Conservation (phyloP, 2,888 invertebrate genomes). For the Ornithoptera priamus region DNA sequence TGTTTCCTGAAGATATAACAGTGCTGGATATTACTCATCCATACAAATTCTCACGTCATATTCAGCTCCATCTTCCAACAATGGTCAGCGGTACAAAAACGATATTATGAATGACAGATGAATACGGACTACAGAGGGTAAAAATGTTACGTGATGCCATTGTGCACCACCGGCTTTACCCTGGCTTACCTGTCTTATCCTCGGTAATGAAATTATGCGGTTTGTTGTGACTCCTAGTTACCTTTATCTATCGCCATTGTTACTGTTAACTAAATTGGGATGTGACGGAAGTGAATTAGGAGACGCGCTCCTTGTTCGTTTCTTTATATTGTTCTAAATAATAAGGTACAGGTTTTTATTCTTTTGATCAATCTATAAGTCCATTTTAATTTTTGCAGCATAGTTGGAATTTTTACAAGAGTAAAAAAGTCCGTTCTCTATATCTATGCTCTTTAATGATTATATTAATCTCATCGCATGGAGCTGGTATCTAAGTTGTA, state of each 20-base stretch:
- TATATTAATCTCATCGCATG: too few species aligned
- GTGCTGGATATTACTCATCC: conserved; percentile 4
- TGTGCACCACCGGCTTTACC: conserved; percentile 46
- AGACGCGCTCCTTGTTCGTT: conserved; percentile 6
- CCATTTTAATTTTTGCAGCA: too few species aligned
- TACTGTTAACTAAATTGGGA: conserved; percentile 19
- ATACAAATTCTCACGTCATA: conserved; percentile 59
- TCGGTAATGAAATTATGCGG: conserved; percentile 36
- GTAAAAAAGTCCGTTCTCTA: too few species aligned
- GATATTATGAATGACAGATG: conserved; percentile 34
- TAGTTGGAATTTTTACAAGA: too few species aligned
- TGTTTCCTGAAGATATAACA: background rate
- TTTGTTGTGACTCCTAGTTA: conserved; percentile 36
- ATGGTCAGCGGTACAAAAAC: conserved; percentile 31
- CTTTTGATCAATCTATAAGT: too few species aligned
- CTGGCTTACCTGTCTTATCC: conserved; percentile 45
- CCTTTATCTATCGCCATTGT: conserved; percentile 33
- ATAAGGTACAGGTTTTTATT: background rate
- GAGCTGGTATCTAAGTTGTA: too few species aligned
- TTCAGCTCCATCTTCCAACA: conserved; percentile 59
- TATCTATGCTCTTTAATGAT: too few species aligned
- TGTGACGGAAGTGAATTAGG: conserved; percentile 15
- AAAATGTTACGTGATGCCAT: conserved; percentile 54
- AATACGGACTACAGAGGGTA: conserved; percentile 34
- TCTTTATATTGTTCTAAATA: background rate